phyloP scores from a whole-genome alignment of 2,113 vertebrate species.

The Silurus meridionalis region DNA sequence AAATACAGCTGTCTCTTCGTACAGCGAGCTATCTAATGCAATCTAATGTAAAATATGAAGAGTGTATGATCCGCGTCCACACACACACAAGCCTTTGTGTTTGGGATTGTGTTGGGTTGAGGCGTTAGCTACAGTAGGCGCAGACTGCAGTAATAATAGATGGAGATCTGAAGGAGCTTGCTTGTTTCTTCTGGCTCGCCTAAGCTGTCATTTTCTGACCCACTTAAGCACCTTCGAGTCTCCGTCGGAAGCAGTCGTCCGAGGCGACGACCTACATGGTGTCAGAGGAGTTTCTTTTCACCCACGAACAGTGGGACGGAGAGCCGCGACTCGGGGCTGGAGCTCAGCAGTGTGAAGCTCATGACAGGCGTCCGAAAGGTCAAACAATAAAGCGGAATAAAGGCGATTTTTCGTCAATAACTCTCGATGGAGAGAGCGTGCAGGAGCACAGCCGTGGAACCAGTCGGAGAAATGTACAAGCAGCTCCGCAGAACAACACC shows the following conservation, averaged over 20 bases:
- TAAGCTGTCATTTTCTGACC: conserved; percentile 61
- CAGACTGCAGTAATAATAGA: conserved; percentile 28
- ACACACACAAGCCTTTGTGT: background rate
- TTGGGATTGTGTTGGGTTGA: background rate
- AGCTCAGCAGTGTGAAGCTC: background rate
- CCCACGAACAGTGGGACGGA: background rate
- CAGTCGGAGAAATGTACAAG: background rate
- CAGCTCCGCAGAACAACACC: background rate
- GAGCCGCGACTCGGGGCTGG: background rate
- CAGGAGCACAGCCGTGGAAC: background rate
- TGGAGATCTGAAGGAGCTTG: conserved; percentile 8
- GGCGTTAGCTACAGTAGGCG: background rate
- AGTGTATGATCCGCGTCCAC: no score
- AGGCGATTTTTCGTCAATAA: background rate
- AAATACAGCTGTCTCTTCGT: background rate
- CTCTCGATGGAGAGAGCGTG: background rate
- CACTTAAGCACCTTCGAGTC: conserved; percentile 40
- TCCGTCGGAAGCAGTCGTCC: background rate
- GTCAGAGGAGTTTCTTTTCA: conserved; percentile 9
- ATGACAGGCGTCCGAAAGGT: background rate
- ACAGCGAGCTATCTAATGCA: background rate
- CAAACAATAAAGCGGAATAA: background rate
- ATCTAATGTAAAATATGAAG: background rate
- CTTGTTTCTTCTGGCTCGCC: conserved; percentile 20
- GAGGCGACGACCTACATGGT: conserved; percentile 41